Evolutionary conservation across 2,888 invertebrate species (phyloP), one percentile per base, ranked within the genome.

Genomic region (Itoplectis maculator): DNA sequence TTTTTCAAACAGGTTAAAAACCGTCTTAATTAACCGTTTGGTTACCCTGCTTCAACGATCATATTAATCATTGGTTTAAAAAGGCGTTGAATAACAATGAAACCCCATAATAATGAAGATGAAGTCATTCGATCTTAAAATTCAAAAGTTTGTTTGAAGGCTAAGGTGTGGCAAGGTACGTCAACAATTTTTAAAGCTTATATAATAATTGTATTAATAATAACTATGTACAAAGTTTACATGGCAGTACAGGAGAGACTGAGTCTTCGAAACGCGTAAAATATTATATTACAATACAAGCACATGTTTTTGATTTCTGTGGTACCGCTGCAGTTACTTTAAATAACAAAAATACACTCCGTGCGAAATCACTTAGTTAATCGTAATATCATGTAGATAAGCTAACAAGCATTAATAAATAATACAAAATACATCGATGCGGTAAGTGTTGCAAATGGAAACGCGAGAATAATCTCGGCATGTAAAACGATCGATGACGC

Each of bases 161-260:
- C 20, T 35, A 23, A 56, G 29, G 37, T n/a, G n/a, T 61, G 51
- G 40, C 42, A 70, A n/a, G 42, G 54, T 35, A 35, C 13, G 49
- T 78, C 40, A n/a, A 35, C 49, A 47, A 56, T 54, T 70, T 13
- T 37, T 5, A 15, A 40, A 51, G 54, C 20, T 70, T 56, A 51
- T 42, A 56, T 70, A 70, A 54, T 68, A 70, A 87, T 79, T 89
- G 80, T 87, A 87, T 87, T 88, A 87, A 87, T 87, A 82, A 80
- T 80, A 81, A 89, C 88, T 90, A 90, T 90, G 86, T 90, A 90
- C 90, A 90, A 90, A 87, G 88, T 89, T 89, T 90, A 90, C 89
- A 90, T 80, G 87, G 81, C 85, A 83, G 80, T 86, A 85, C 84
- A 88, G 85, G 87, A 84, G 85, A 74, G 66, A 85, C 79, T 77